These are phyloP conservation scores for Larimichthys crocea DNA, from an alignment of 2,113 vertebrate genomes.

Conservation along the genomic window DNA sequence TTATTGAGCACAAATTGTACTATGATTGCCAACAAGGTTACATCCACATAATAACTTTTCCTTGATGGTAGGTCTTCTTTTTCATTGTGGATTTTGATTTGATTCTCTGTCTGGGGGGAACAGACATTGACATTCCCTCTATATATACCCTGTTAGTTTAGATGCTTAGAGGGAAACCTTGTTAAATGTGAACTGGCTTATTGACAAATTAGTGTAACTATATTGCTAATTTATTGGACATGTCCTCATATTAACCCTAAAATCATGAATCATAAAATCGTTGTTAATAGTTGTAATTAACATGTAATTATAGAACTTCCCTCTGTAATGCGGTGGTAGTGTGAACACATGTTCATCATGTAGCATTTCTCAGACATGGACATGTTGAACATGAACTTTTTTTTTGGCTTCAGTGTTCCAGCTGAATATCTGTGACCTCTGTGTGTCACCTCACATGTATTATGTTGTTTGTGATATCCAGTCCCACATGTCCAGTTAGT, in stretches of 20 bases:
- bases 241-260: neutral
- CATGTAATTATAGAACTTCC: too few relatives aligned
- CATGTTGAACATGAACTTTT: neutral
- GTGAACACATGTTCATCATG: neutral
- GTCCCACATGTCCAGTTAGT: neutral
- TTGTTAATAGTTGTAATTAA: neutral
- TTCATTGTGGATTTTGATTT: conserved; percentile 30
- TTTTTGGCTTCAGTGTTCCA: neutral
- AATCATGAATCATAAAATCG: too few relatives aligned
- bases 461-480: conserved; percentile 31
- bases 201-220: neutral
- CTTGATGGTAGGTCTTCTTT: conserved; percentile 18
- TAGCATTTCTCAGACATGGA: neutral
- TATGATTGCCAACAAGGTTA: conserved; percentile 9
- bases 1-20: conserved; percentile 2
- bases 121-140: neutral
- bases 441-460: conserved; percentile 48
- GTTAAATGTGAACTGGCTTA: neutral
- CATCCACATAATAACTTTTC: neutral
- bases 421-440: conserved; percentile 30
- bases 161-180: neutral
- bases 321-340: too few relatives aligned
- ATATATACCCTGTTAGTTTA: neutral
- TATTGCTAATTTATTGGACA: neutral
- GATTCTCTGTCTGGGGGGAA: conserved; percentile 2